Conservation (phyloP, 1,140 invertebrate species). For the Anoplolepis gracilipes region DNA sequence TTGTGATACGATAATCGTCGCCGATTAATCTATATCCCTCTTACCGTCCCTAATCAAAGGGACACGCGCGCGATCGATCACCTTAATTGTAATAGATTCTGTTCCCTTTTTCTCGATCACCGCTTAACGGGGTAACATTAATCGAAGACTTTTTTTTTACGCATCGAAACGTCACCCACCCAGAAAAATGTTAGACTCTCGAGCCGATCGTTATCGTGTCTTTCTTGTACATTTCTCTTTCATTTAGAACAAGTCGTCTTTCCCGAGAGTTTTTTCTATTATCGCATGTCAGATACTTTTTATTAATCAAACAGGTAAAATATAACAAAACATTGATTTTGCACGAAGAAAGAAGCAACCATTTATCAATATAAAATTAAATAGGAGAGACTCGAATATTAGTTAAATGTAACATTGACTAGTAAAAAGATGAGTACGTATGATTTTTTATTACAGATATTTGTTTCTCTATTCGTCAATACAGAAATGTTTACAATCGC, state of each 20-base stretch:
- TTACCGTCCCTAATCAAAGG: constrained; percentile 1
- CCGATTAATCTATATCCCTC: constrained; percentile 58
- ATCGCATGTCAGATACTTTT: neutral
- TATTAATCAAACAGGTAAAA: neutral
- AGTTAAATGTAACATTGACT: neutral
- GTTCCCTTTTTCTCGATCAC: constrained; percentile 49
- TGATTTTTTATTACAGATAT: constrained; percentile 29
- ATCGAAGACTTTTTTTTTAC: constrained; percentile 45
- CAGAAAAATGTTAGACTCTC: constrained; percentile 38
- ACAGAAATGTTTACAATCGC: constrained; percentile 7
- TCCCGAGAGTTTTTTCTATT: neutral
- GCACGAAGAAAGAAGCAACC: neutral
- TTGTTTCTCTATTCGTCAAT: neutral
- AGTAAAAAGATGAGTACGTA: constrained; percentile 7
- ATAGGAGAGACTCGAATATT: no score
- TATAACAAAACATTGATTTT: neutral
- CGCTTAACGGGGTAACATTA: constrained; percentile 44
- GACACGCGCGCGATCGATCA: constrained; percentile 50
- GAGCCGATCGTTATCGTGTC: constrained; percentile 32
- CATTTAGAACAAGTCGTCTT: neutral
- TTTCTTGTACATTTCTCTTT: constrained; percentile 11
- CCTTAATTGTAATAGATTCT: constrained; percentile 56
- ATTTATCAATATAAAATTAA: no score
- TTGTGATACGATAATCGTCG: constrained; percentile 50
- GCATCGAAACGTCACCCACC: neutral